phyloP scores from a whole-genome alignment of 1,140 invertebrate genomes.

The Alviniconcha marisindica region DNA sequence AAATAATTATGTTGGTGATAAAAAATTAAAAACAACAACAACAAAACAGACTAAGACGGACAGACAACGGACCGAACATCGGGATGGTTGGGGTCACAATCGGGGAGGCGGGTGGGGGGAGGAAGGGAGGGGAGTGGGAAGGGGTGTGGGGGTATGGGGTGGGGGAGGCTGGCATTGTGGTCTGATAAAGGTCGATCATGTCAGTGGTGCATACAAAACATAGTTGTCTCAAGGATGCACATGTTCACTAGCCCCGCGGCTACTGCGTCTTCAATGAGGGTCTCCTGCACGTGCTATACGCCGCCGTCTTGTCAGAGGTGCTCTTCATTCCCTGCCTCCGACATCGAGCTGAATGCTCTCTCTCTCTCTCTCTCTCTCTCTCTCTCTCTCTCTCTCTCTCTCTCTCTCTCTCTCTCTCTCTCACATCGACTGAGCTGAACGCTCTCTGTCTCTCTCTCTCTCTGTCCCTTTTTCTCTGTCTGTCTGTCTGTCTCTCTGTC shows the following conservation, averaged over 20 bases:
- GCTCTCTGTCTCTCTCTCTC: neutral
- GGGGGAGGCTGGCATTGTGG: no score
- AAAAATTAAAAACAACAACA: no score
- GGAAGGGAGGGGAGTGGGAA: no score
- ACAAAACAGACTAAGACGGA: no score
- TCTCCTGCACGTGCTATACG: neutral
- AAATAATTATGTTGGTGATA: no score
- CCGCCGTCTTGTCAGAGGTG: neutral
- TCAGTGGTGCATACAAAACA: neutral
- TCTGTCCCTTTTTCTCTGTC: neutral
- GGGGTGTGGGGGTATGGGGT: no score
- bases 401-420: neutral
- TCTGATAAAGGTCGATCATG: neutral
- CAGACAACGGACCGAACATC: no score
- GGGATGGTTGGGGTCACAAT: no score
- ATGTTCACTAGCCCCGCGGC: neutral
- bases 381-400: neutral
- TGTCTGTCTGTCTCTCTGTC: neutral
- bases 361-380: neutral
- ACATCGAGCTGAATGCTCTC: neutral
- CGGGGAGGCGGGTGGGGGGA: no score
- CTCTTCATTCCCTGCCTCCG: neutral
- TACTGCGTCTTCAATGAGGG: neutral
- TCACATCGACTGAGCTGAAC: neutral
- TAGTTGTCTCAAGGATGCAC: conserved; percentile 6